A percentile compares a stretch with the other conserved stretches of the same genome.
phyloP scores from a whole-genome alignment of 1,140 invertebrate genomes.

The Idris sp. region DNA sequence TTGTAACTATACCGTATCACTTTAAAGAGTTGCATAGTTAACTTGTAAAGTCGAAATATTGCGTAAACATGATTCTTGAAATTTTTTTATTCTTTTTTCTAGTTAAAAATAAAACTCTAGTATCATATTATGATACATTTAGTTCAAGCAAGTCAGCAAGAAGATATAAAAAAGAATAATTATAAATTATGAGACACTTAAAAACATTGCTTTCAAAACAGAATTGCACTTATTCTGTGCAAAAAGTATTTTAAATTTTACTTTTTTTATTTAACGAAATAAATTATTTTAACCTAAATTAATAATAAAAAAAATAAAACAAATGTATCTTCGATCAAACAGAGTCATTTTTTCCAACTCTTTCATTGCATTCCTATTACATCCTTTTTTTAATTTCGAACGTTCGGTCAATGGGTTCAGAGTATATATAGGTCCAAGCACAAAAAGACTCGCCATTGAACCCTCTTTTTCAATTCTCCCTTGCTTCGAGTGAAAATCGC shows the following conservation, averaged over 20 bases:
- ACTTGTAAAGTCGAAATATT: neutral
- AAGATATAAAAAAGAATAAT: slow-evolving; percentile 5
- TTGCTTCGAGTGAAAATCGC: slow-evolving; percentile 25
- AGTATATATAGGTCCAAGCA: slow-evolving; percentile 34
- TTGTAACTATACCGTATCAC: slow-evolving; percentile 34
- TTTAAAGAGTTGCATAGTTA: slow-evolving; percentile 21
- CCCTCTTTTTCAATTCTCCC: slow-evolving; percentile 49
- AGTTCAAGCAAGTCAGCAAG: neutral
- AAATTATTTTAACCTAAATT: too few relatives aligned
- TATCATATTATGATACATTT: too few relatives aligned
- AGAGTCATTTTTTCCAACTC: too few relatives aligned
- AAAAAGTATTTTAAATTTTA: too few relatives aligned
- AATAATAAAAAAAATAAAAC: too few relatives aligned
- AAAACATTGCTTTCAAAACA: too few relatives aligned
- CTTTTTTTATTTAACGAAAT: too few relatives aligned
- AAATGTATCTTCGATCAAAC: too few relatives aligned
- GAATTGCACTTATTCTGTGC: too few relatives aligned
- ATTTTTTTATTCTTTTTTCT: too few relatives aligned
- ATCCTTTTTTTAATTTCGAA: slow-evolving; percentile 39
- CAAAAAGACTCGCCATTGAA: slow-evolving; percentile 35
- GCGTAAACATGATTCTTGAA: too few relatives aligned
- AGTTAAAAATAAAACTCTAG: too few relatives aligned
- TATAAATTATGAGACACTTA: slow-evolving; percentile 7
- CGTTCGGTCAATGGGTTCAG: slow-evolving; percentile 31
- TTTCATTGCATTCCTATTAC: slow-evolving; percentile 2